Evolutionary conservation across 2,797 vertebrate genomes (phyloP).

Genomic region (Cossypha heuglini): DNA sequence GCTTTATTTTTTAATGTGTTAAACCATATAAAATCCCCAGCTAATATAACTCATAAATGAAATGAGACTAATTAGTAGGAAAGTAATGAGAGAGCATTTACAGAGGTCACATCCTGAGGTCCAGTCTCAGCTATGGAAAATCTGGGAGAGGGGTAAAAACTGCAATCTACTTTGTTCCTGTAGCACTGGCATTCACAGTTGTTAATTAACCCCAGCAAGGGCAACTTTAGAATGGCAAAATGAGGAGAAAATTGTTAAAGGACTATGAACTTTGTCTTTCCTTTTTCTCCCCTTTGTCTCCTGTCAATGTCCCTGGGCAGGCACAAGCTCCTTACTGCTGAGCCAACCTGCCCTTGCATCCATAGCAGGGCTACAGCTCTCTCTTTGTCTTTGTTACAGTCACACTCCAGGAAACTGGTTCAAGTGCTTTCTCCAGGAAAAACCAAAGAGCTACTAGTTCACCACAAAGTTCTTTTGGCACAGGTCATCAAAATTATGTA

Average conservation of each 20-base stretch:
- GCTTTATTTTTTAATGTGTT: conserved; percentile 27
- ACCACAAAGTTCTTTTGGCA: background rate
- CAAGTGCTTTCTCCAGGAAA: background rate
- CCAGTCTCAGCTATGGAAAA: background rate
- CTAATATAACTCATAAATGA: background rate
- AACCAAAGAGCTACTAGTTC: background rate
- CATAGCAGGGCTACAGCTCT: background rate
- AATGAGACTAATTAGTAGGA: conserved; percentile 33
- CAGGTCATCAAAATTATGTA: background rate
- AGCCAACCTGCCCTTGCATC: too few species aligned
- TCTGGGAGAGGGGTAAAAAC: background rate
- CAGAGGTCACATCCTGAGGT: conserved; percentile 6
- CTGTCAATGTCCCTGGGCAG: background rate
- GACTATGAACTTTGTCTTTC: background rate
- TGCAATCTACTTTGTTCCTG: background rate
- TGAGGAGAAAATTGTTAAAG: background rate
- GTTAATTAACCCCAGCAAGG: conserved; percentile 20
- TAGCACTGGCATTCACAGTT: background rate
- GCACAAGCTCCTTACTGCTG: background rate
- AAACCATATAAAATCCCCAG: background rate
- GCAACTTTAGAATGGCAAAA: background rate
- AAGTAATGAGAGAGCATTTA: conserved; percentile 19
- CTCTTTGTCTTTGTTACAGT: background rate
- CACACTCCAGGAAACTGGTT: accelerated
- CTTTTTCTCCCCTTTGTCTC: background rate